Evolutionary conservation across 2,888 invertebrate species (phyloP), one percentile per base, ranked within the genome.

Genomic region (Suillia variegata): DNA sequence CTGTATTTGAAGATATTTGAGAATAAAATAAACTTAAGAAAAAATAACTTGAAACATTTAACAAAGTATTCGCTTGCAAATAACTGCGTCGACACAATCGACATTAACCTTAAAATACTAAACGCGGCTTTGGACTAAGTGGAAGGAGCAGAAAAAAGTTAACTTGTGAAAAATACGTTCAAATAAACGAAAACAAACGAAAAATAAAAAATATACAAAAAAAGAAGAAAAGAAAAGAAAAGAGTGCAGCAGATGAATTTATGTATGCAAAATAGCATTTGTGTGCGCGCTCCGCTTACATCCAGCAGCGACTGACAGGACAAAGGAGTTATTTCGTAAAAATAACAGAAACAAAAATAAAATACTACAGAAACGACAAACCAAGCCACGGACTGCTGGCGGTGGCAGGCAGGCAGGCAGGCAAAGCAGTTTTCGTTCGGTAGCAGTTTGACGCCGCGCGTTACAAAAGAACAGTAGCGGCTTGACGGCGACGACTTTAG

Each of bases 261-360:
- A 78, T 78, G 78, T 78, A 78, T 78, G 78, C 78, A 78, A 78
- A 78, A 69, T 73, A 76, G 66, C 70, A 69, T 74, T 70, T 69
- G 62, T 64, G 69, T 69, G 67, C 34, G 8, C 18, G 20, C 42
- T 15, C 24, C 6, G 24, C 33, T 18, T 18, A 45, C 13, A 59
- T 53, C 62, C 61, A 56, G 61, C 61, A 50, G 63, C 71, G 71
- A 78, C 71, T 78, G 77, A 78, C 77, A 78, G 77, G 78, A 78
- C 77, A 78, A 78, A 78, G 73, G 72, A 75, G 75, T 67, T 76
- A 77, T 77, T 77, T 77, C 72, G 70, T 67, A 73, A 70, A 75
- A 72, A 74, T 65, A 63, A 67, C 67, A 67, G 61, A 68, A 50
- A 62, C 67, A 71, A 69, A 33, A 20, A 31, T n/a, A 45, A 12